phyloP scores from a whole-genome alignment of 2,797 vertebrate genomes.

The Leontocebus nigricollis region DNA sequence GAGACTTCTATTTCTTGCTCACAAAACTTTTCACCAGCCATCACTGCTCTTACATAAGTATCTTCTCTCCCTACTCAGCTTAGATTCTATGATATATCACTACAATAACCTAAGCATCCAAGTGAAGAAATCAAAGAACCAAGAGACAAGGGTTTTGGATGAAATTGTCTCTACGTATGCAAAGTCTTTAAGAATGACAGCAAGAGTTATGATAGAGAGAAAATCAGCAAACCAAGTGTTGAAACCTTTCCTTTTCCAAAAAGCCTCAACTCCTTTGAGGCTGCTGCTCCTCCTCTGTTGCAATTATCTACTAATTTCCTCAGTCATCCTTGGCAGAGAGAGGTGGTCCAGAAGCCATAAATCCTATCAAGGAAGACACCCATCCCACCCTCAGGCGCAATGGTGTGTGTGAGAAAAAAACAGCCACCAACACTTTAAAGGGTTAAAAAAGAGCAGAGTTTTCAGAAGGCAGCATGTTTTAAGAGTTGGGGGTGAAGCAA shows the following conservation, averaged over 20 bases:
- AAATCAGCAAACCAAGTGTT: background rate
- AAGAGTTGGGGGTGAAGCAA: background rate
- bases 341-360: background rate
- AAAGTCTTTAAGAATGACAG: background rate
- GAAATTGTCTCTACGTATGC: background rate
- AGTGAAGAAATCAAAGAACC: background rate
- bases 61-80: background rate
- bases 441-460: background rate
- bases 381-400: background rate
- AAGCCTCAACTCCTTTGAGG: background rate
- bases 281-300: background rate
- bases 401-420: background rate
- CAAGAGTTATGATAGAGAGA: background rate
- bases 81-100: background rate
- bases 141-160: background rate
- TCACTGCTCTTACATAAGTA: background rate
- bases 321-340: background rate
- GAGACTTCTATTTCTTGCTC: background rate
- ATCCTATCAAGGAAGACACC: background rate
- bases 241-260: background rate
- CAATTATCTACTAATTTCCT: background rate
- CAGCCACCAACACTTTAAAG: background rate
- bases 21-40: background rate
- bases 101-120: background rate
- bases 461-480: background rate